A percentile compares a stretch with the other conserved stretches of the same genome.
phyloP scores from a whole-genome alignment of 2,797 vertebrate species.

The Garrulus glandarius region DNA sequence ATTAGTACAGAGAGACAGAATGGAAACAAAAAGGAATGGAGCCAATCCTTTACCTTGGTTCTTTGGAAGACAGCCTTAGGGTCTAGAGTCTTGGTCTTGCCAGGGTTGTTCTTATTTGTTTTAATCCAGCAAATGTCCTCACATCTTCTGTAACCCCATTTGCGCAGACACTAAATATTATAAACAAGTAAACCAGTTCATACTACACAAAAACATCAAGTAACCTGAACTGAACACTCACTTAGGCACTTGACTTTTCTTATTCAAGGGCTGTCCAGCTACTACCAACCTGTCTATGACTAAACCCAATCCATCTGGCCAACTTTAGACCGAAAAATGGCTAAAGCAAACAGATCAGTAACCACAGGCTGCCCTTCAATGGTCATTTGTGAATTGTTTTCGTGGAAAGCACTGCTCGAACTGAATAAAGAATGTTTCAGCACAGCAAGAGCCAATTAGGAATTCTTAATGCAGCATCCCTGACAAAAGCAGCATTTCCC shows the following conservation, averaged over 20 bases:
- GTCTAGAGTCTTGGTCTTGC: constrained; percentile 95
- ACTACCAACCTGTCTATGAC: background rate
- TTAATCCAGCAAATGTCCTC: constrained; percentile 99
- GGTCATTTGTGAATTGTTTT: background rate
- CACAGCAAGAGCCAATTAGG: background rate
- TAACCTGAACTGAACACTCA: background rate
- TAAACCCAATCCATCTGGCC: background rate
- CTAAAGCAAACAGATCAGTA: background rate
- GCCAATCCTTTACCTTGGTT: constrained; percentile 85
- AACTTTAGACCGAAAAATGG: background rate
- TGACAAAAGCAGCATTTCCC: background rate
- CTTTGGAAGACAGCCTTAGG: constrained; percentile 98
- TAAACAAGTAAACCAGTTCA: background rate
- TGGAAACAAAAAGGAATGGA: background rate
- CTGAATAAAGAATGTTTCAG: background rate
- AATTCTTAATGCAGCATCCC: background rate
- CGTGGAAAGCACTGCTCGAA: background rate
- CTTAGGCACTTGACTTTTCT: background rate
- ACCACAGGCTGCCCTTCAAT: background rate
- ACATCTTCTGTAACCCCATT: constrained; percentile 97
- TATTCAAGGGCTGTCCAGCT: background rate
- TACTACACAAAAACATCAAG: background rate
- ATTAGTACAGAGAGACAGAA: background rate
- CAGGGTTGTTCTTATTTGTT: constrained; percentile 98
- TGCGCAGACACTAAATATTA: constrained; percentile 87